Conservation (phyloP, 2,888 invertebrate species). For the Hypomecis punctinalis region DNA sequence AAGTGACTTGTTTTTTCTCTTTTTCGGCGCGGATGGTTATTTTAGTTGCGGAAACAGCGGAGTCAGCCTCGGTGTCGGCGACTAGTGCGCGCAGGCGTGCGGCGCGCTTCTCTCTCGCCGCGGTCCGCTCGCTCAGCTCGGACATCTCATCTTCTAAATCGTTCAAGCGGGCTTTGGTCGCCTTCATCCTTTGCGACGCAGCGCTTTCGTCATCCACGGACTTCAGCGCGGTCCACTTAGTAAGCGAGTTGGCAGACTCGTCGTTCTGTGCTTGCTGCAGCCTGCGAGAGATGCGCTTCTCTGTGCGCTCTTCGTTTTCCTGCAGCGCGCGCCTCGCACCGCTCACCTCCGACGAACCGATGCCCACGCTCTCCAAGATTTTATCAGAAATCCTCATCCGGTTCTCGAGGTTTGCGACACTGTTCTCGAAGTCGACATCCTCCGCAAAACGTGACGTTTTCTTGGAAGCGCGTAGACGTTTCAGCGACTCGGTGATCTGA, state of each 20-base stretch:
- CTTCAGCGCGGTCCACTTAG: conserved; percentile 88
- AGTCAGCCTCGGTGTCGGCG: conserved; percentile 83
- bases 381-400: conserved; percentile 87
- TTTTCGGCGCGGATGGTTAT: conserved; percentile 73
- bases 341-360: conserved; percentile 83
- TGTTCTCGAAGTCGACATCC: conserved; percentile 87
- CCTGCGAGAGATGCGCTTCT: conserved; percentile 76
- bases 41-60: conserved; percentile 66
- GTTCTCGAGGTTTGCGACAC: conserved; percentile 83
- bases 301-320: conserved; percentile 79
- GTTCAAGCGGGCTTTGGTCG: conserved; percentile 87
- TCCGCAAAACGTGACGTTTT: conserved; percentile 85
- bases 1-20: conserved; percentile 82
- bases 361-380: conserved; percentile 86
- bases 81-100: conserved; percentile 89
- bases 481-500: conserved; percentile 86
- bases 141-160: conserved; percentile 92
- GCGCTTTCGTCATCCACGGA: conserved; percentile 78
- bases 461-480: conserved; percentile 86
- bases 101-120: conserved; percentile 88
- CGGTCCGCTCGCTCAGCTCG: conserved; percentile 88
- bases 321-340: conserved; percentile 78
- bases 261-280: conserved; percentile 57
- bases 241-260: conserved; percentile 66
- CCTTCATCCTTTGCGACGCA: conserved; percentile 87